Evolutionary conservation across 2,113 vertebrate species (phyloP).

Genomic region (Lepisosteus osseus): DNA sequence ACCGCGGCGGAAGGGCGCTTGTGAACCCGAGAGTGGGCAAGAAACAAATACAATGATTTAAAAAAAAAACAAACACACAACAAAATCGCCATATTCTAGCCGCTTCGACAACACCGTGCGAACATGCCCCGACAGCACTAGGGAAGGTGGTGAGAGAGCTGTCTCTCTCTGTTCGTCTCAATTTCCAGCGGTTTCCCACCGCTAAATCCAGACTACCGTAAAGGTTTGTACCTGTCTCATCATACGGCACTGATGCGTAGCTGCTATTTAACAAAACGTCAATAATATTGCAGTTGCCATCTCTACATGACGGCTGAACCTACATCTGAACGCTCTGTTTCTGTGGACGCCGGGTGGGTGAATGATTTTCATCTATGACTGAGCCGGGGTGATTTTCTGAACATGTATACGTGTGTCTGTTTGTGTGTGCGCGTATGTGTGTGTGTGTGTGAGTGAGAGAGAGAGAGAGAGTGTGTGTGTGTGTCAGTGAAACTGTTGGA

Average conservation of each 20-base stretch:
- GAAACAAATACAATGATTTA: background rate
- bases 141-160: background rate
- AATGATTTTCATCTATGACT: slow-evolving; percentile 59
- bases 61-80: slow-evolving; percentile 30
- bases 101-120: slow-evolving; percentile 46
- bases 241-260: slow-evolving; percentile 22
- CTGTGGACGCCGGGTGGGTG: slow-evolving; percentile 48
- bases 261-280: slow-evolving; percentile 27
- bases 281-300: slow-evolving; percentile 35
- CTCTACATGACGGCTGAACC: slow-evolving; percentile 28
- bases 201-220: slow-evolving; percentile 26
- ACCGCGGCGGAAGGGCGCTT: too few relatives aligned
- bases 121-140: slow-evolving; percentile 27
- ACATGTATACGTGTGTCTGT: slow-evolving; percentile 31
- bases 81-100: slow-evolving; percentile 61
- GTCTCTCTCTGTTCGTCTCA: slow-evolving; percentile 42
- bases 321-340: slow-evolving; percentile 47
- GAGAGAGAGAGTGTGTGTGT: too few relatives aligned
- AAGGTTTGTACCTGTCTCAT: slow-evolving; percentile 27
- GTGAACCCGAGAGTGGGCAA: too few relatives aligned
- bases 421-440: background rate
- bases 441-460: too few relatives aligned
- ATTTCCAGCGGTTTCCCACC: slow-evolving; percentile 42
- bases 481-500: too few relatives aligned
- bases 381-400: slow-evolving; percentile 62